Conservation (phyloP, 2,888 invertebrate genomes). For the Thecophora atra region DNA sequence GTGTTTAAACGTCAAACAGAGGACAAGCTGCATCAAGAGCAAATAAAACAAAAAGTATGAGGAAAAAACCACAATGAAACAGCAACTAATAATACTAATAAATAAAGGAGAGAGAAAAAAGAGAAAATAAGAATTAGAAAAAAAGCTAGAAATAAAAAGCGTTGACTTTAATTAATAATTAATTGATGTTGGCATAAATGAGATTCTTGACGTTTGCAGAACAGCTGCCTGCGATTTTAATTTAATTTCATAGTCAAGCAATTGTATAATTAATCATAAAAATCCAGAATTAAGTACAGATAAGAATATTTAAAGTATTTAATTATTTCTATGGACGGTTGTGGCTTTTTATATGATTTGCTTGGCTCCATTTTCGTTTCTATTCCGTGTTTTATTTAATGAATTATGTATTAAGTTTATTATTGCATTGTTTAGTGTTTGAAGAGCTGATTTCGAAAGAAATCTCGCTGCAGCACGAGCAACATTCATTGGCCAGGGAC, state of each 20-base stretch:
- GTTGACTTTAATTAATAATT: slow-evolving; percentile 7
- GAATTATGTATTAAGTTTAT: slow-evolving; percentile 35
- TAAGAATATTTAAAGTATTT: no score
- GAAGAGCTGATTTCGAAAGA: neutral
- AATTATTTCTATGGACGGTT: no score
- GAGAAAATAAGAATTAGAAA: neutral
- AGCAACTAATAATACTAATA: neutral
- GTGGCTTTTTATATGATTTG: no score
- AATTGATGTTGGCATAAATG: neutral
- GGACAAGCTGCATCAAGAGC: neutral
- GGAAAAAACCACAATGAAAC: neutral
- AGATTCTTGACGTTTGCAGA: slow-evolving; percentile 22
- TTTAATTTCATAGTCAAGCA: no score
- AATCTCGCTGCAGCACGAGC: neutral
- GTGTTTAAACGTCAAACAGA: slow-evolving; percentile 1
- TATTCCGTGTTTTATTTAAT: neutral
- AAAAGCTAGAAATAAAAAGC: neutral
- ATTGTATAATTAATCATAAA: no score
- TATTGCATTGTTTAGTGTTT: slow-evolving; percentile 12
- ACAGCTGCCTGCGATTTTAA: no score
- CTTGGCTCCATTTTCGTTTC: no score
- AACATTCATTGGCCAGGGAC: slow-evolving; percentile 28
- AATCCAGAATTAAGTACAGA: no score
- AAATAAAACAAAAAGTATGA: neutral
- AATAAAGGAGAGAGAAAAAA: neutral